Percentiles rank a stretch among this genome's conserved stretches.
These are phyloP conservation scores for Odontomyia ornata DNA, from an alignment of 2,888 invertebrate species.

Conservation along the genomic window DNA sequence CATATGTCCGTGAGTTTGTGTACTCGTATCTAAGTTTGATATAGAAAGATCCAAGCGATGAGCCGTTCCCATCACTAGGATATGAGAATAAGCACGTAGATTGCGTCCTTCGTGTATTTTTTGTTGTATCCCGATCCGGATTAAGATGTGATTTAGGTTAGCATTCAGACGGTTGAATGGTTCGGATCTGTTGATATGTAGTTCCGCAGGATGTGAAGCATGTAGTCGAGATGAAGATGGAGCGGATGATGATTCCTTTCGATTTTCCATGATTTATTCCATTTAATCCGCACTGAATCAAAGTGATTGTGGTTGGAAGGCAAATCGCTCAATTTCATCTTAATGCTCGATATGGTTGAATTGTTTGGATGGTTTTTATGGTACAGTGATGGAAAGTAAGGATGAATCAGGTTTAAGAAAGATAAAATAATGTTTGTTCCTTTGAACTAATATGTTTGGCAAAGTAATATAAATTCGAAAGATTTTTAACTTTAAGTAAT, in stretches of 20 bases:
- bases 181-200: neutral
- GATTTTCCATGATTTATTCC: conserved; percentile 20
- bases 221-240: too few species aligned
- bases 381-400: too few species aligned
- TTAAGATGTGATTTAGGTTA: conserved; percentile 35
- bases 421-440: too few species aligned
- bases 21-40: neutral
- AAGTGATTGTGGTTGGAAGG: neutral
- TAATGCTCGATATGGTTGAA: neutral
- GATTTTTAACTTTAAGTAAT: too few species aligned
- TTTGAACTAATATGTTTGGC: too few species aligned
- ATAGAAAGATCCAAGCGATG: neutral
- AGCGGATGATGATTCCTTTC: neutral
- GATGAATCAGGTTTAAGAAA: too few species aligned
- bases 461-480: too few species aligned
- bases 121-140: neutral
- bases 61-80: neutral
- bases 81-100: neutral
- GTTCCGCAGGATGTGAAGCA: neutral
- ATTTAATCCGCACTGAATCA: conserved; percentile 29
- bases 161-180: too few species aligned
- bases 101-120: neutral
- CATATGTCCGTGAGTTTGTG: too few species aligned
- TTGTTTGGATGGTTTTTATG: too few species aligned
- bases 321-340: conserved; percentile 14